Percentiles rank a stretch among this genome's conserved stretches.
phyloP scores from a whole-genome alignment of 2,797 vertebrate genomes.

The Gymnoscopelus braueri region DNA sequence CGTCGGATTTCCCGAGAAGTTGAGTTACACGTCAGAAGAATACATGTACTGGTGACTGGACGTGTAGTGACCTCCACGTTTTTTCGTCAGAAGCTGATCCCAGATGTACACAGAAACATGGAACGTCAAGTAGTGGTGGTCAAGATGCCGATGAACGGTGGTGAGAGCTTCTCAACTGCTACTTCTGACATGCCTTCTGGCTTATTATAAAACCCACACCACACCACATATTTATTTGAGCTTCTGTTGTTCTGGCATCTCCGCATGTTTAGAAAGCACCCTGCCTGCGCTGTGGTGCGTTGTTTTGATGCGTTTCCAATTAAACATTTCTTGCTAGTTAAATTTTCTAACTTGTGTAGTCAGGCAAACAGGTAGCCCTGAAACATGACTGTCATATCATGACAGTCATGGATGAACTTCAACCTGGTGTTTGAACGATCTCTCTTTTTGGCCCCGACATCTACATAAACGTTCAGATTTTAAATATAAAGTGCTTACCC shows the following conservation, averaged over 20 bases:
- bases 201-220: conserved; percentile 21
- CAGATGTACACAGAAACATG: conserved; percentile 78
- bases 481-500: no score
- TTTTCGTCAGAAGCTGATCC: conserved; percentile 76
- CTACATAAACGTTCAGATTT: no score
- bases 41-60: conserved; percentile 82
- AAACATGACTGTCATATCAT: no score
- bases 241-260: conserved; percentile 4
- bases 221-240: conserved; percentile 16
- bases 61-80: conserved; percentile 76
- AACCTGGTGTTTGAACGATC: no score
- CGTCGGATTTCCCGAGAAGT: conserved; percentile 71
- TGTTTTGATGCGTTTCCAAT: background rate
- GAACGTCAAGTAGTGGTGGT: conserved; percentile 72
- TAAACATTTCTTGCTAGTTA: conserved; percentile 2
- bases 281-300: no score
- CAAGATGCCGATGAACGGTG: conserved; percentile 77
- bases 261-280: conserved; percentile 9
- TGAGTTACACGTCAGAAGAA: conserved; percentile 81
- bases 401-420: no score
- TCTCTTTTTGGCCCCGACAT: no score
- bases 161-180: conserved; percentile 68
- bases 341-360: conserved; percentile 8
- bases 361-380: no score
- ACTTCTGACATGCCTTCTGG: conserved; percentile 36